These are phyloP conservation scores for Sebastes variabilis DNA, from an alignment of 2,797 vertebrate genomes.

Conservation along the genomic window DNA sequence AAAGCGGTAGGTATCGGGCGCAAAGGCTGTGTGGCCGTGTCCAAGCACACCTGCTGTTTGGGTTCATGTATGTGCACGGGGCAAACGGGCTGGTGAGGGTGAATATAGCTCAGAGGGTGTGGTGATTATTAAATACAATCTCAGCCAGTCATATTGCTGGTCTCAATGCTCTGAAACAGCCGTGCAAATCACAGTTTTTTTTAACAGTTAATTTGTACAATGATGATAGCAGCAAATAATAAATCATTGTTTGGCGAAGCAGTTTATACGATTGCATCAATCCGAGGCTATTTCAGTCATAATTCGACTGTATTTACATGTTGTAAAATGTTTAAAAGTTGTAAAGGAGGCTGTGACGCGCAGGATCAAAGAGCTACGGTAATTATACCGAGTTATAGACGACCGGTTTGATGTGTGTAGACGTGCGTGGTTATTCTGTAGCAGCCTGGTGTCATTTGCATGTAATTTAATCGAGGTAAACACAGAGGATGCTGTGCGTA, in stretches of 20 bases:
- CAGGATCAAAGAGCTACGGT: neutral
- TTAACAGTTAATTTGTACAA: neutral
- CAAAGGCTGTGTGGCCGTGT: neutral
- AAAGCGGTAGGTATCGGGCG: neutral
- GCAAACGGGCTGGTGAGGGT: too few relatives aligned
- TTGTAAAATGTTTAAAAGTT: neutral
- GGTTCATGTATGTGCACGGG: neutral
- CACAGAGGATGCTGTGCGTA: neutral
- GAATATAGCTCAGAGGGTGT: neutral
- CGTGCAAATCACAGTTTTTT: too few relatives aligned
- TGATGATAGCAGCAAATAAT: neutral
- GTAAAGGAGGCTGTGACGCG: neutral
- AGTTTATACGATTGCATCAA: neutral
- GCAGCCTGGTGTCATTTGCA: neutral
- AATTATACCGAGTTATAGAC: neutral
- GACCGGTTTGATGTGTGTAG: neutral
- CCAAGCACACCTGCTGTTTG: slow-evolving; percentile 1
- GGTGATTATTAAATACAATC: neutral
- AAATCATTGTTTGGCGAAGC: neutral
- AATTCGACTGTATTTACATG: neutral
- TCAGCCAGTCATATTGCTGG: neutral
- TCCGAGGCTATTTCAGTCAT: neutral
- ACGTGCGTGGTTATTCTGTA: neutral
- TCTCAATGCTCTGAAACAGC: too few relatives aligned
- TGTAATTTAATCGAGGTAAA: neutral